Evolutionary conservation across 2,113 vertebrate genomes (phyloP).

Genomic region (Ictalurus furcatus): DNA sequence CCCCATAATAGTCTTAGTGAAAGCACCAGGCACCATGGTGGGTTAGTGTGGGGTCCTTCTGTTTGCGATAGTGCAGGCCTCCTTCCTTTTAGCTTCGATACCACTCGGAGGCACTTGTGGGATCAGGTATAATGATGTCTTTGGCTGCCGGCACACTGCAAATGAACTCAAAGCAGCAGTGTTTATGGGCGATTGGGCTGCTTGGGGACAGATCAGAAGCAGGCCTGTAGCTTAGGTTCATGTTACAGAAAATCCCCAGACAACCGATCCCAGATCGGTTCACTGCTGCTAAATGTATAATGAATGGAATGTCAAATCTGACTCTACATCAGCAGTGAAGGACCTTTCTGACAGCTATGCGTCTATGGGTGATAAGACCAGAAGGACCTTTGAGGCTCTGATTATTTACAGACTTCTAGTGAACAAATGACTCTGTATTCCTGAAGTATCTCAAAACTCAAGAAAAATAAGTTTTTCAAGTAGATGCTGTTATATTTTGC

Average conservation of each 20-base stretch:
- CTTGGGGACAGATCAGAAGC: conserved; percentile 52
- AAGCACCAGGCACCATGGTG: conserved; percentile 41
- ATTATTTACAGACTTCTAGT: conserved; percentile 30
- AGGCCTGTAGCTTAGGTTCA: conserved; percentile 48
- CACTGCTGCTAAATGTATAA: conserved; percentile 23
- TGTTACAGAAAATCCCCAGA: conserved; percentile 49
- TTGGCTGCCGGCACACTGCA: conserved; percentile 51
- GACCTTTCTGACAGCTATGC: conserved; percentile 28
- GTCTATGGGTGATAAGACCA: conserved; percentile 43
- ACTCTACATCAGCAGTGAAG: conserved; percentile 26
- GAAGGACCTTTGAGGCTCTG: conserved; percentile 21
- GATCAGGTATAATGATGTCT: conserved; percentile 55
- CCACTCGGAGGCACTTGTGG: conserved; percentile 46
- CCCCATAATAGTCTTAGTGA: conserved; percentile 54
- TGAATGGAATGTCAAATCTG: conserved; percentile 41
- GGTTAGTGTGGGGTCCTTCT: conserved; percentile 48
- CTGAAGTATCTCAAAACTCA: not conserved
- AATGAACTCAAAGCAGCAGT: conserved; percentile 54
- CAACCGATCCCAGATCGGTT: conserved; percentile 47
- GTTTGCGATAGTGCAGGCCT: conserved; percentile 54
- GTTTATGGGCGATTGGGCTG: conserved; percentile 50
- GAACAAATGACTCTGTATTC: not conserved
- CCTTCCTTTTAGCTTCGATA: conserved; percentile 42
- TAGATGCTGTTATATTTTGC: not conserved
- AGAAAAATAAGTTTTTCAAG: not conserved